These are phyloP conservation scores for Drosophila novamexicana DNA, from an alignment of 1,140 invertebrate genomes.

Conservation along the genomic window DNA sequence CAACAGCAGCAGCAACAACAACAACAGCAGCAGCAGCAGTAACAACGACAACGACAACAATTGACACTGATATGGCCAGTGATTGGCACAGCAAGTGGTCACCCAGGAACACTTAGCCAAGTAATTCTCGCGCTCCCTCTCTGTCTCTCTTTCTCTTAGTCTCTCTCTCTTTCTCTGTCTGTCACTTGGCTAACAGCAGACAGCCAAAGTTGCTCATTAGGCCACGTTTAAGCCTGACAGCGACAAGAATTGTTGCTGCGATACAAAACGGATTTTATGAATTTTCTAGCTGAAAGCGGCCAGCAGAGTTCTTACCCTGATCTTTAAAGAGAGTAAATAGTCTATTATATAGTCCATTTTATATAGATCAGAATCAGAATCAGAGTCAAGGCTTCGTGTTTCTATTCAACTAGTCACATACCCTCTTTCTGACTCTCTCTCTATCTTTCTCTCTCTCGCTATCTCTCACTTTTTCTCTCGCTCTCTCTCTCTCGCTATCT, in stretches of 20 bases:
- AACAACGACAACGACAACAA: slow-evolving; percentile 10
- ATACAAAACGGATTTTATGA: slow-evolving; percentile 21
- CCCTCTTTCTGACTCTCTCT: too few species aligned
- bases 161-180: neutral
- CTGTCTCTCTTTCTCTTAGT: too few species aligned
- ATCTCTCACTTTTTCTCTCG: too few species aligned
- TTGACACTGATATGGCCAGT: slow-evolving; percentile 38
- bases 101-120: slow-evolving; percentile 24
- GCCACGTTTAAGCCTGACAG: slow-evolving; percentile 18
- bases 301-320: too few species aligned
- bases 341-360: neutral
- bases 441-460: too few species aligned
- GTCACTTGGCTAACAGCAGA: slow-evolving; percentile 9
- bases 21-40: neutral
- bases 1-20: slow-evolving; percentile 17
- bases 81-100: slow-evolving; percentile 26
- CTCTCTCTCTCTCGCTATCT: too few species aligned
- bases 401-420: too few species aligned
- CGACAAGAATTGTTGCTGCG: slow-evolving; percentile 4
- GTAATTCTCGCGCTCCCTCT: neutral
- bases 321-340: too few species aligned
- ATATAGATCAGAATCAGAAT: neutral
- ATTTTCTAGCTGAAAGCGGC: neutral
- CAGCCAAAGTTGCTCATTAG: slow-evolving; percentile 11
- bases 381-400: too few species aligned